These are phyloP conservation scores for Formicarius rufipectus DNA, from an alignment of 2,113 vertebrate species.

Conservation along the genomic window DNA sequence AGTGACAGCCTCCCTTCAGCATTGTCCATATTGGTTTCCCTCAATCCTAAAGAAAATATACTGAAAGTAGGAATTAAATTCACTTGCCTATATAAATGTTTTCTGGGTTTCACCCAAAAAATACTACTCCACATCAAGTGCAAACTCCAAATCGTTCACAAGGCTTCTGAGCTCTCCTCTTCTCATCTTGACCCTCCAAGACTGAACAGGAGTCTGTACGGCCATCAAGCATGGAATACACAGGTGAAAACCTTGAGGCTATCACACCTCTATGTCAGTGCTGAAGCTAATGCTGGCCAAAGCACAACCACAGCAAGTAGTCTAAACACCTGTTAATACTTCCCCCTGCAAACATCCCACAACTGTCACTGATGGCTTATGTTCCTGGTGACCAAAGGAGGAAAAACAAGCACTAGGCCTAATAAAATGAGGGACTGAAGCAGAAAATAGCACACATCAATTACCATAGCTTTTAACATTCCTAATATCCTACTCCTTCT, in stretches of 20 bases:
- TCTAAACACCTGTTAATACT: neutral
- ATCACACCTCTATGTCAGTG: neutral
- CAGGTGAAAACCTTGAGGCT: neutral
- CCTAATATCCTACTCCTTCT: neutral
- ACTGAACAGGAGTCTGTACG: neutral
- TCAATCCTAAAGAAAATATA: neutral
- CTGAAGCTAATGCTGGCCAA: neutral
- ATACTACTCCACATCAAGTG: neutral
- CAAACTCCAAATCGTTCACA: neutral
- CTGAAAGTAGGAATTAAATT: neutral
- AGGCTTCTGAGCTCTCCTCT: neutral
- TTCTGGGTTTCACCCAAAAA: neutral
- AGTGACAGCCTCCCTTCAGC: neutral
- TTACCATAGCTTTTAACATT: neutral
- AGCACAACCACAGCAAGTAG: neutral
- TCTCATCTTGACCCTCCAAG: neutral
- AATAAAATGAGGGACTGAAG: neutral
- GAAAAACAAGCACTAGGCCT: neutral
- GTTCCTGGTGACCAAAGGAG: neutral
- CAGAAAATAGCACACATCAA: neutral
- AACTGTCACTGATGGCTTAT: neutral
- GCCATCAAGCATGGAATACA: neutral
- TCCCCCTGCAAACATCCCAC: neutral
- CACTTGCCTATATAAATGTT: neutral
- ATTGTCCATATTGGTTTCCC: neutral